phyloP scores from a whole-genome alignment of 1,140 invertebrate genomes.

The Philotrypesis tridentata region DNA sequence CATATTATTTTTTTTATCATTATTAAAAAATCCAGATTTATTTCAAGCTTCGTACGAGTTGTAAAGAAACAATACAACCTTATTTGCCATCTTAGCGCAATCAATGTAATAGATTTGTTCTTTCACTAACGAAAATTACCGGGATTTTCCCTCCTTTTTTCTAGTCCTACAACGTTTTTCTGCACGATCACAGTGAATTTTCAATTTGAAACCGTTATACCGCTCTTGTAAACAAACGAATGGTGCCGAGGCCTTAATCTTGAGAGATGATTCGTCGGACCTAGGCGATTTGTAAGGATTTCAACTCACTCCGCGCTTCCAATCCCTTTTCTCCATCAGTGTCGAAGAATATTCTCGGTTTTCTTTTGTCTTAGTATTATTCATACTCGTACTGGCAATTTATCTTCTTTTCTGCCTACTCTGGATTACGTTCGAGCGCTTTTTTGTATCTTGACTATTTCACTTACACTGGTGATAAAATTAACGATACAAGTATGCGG shows the following conservation, averaged over 20 bases:
- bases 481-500: too few species aligned
- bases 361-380: not conserved
- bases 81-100: not conserved
- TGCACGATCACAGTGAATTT: not conserved
- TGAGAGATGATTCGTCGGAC: constrained; percentile 23
- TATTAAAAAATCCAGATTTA: not conserved
- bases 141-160: not conserved
- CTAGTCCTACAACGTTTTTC: not conserved
- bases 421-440: not conserved
- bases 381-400: not conserved
- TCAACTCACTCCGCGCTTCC: not conserved
- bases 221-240: not conserved
- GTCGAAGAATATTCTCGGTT: not conserved
- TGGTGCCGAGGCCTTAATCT: not conserved
- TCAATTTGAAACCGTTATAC: not conserved
- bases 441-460: not conserved
- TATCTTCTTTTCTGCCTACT: not conserved
- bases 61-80: not conserved
- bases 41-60: not conserved
- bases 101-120: not conserved
- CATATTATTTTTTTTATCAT: too few species aligned
- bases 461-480: too few species aligned
- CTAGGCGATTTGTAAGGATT: constrained; percentile 31
- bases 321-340: constrained; percentile 1
- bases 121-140: not conserved